These are phyloP conservation scores for Drosophila birchii DNA, from an alignment of 2,888 invertebrate species.

Conservation along the genomic window DNA sequence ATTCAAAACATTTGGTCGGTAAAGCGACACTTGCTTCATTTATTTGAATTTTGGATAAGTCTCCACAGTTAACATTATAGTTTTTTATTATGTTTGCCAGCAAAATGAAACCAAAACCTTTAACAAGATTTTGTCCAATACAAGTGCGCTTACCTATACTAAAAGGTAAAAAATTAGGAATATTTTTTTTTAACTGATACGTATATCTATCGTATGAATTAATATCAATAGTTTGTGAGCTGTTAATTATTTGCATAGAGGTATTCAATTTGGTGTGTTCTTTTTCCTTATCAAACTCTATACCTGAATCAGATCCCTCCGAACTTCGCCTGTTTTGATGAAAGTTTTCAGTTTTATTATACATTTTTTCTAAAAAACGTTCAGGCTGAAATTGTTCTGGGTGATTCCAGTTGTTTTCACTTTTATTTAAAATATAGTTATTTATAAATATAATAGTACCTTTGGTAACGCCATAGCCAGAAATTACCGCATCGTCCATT, in stretches of 20 bases:
- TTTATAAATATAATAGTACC: constrained; percentile 93
- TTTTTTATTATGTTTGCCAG: constrained; percentile 89
- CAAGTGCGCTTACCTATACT: constrained; percentile 93
- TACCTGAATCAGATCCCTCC: constrained; percentile 85
- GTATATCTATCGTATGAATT: not conserved
- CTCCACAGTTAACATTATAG: constrained; percentile 88
- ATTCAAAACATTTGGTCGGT: constrained; percentile 89
- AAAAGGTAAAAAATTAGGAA: constrained; percentile 92
- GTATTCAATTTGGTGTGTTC: not conserved
- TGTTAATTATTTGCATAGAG: not conserved
- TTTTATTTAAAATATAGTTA: constrained; percentile 91
- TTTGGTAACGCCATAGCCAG: constrained; percentile 89
- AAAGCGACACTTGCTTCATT: constrained; percentile 90
- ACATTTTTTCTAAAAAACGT: constrained; percentile 87
- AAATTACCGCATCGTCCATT: constrained; percentile 89
- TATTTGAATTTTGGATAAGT: constrained; percentile 86
- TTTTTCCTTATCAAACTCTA: constrained; percentile 85
- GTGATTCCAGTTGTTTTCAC: constrained; percentile 89
- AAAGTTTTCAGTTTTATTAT: not conserved
- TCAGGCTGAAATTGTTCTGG: constrained; percentile 90
- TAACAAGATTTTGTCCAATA: constrained; percentile 92
- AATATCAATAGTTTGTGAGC: not conserved
- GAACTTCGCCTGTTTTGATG: constrained; percentile 82
- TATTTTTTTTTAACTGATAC: constrained; percentile 85
- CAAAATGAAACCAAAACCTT: constrained; percentile 90